These are phyloP conservation scores for Peucedramus taeniatus DNA, from an alignment of 2,113 vertebrate genomes.

Conservation along the genomic window DNA sequence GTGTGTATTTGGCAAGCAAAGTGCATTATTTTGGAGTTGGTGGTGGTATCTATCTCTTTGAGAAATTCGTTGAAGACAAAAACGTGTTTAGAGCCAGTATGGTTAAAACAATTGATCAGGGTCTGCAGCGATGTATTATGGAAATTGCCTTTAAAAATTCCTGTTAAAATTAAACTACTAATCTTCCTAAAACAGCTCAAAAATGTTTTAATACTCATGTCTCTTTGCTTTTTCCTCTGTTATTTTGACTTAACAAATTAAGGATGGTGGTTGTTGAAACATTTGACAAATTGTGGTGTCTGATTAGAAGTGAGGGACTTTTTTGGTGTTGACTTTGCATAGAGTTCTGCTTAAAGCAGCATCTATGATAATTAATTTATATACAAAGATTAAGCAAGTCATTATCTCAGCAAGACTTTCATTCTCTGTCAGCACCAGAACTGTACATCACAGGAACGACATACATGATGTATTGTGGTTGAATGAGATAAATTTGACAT, in stretches of 20 bases:
- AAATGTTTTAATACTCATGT: background rate
- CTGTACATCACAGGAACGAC: rapidly evolving
- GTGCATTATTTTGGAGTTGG: slow-evolving; percentile 95
- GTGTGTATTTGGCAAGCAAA: slow-evolving; percentile 88
- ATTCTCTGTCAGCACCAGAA: background rate
- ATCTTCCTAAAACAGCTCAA: background rate
- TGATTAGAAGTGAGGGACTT: background rate
- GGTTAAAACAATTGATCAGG: slow-evolving; percentile 80
- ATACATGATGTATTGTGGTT: background rate
- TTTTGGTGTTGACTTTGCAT: background rate
- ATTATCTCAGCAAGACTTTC: background rate
- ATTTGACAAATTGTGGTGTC: background rate
- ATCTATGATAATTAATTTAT: background rate
- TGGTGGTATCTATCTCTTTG: slow-evolving; percentile 85
- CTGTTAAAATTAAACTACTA: background rate
- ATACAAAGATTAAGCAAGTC: background rate
- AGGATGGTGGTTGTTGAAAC: background rate
- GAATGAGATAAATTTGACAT: background rate
- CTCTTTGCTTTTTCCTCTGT: background rate
- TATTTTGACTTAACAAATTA: background rate
- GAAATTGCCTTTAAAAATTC: slow-evolving; percentile 78
- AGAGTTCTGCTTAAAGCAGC: background rate
- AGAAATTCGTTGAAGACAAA: slow-evolving; percentile 79
- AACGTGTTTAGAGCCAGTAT: slow-evolving; percentile 74
- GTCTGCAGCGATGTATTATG: slow-evolving; percentile 85